Conservation (phyloP, 2,113 vertebrate genomes). For the Ictalurus furcatus region DNA sequence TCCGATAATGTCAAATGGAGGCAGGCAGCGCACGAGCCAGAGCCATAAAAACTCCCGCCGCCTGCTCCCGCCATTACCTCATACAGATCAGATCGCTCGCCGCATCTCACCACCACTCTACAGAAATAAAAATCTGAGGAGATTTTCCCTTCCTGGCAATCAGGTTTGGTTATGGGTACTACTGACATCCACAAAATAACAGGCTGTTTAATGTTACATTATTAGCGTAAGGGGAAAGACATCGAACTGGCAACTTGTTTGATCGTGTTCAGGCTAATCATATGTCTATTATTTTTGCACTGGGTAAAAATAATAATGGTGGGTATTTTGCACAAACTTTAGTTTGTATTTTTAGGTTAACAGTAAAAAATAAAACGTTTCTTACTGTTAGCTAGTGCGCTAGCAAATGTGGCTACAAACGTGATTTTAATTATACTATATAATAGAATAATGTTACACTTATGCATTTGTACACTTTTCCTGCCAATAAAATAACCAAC, state of each 20-base stretch:
- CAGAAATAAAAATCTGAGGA: constrained; percentile 22
- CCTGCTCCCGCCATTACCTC: constrained; percentile 59
- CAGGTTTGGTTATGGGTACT: constrained; percentile 7
- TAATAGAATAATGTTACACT: not conserved
- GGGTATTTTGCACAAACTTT: not conserved
- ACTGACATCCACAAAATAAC: constrained; percentile 32
- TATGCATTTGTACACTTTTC: not conserved
- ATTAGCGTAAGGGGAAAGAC: constrained; percentile 1
- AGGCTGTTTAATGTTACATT: constrained; percentile 17
- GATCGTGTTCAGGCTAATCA: constrained; percentile 20
- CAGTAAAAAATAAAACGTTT: no score
- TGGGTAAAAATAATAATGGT: constrained; percentile 12
- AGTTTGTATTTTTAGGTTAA: constrained; percentile 22
- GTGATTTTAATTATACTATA: not conserved
- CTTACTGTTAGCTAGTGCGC: not conserved
- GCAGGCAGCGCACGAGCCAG: constrained; percentile 50
- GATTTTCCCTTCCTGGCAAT: constrained; percentile 25
- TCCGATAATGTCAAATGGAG: constrained; percentile 58
- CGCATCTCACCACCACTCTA: constrained; percentile 28
- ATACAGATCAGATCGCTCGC: constrained; percentile 52
- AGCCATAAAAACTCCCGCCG: constrained; percentile 52
- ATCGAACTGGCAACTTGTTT: constrained; percentile 18
- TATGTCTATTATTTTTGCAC: not conserved
- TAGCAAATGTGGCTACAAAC: not conserved
- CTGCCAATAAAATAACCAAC: not conserved